Evolutionary conservation across 2,888 invertebrate genomes (phyloP).

Genomic region (Antheraea assamensis): DNA sequence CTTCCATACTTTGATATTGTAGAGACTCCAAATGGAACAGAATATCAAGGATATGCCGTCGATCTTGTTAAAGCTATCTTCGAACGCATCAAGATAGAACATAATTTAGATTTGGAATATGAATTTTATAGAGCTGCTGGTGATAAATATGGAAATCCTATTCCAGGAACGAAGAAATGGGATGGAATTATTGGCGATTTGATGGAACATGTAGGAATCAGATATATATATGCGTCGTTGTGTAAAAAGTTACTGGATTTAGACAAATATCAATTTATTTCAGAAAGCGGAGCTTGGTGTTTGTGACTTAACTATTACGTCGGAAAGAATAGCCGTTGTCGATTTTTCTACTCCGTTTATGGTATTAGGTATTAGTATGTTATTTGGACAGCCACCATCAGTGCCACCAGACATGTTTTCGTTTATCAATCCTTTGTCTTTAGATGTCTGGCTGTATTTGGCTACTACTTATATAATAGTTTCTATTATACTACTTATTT

Average conservation of each 20-base stretch:
- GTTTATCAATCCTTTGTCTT: constrained; percentile 91
- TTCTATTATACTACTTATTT: constrained; percentile 90
- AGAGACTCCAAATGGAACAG: constrained; percentile 49
- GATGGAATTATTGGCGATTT: constrained; percentile 88
- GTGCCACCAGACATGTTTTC: constrained; percentile 92
- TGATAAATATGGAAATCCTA: constrained; percentile 85
- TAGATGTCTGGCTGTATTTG: constrained; percentile 94
- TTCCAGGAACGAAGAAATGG: constrained; percentile 87
- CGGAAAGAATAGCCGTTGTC: constrained; percentile 91
- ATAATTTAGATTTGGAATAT: constrained; percentile 76
- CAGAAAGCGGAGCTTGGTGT: constrained; percentile 96
- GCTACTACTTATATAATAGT: constrained; percentile 92
- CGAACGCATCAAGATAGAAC: constrained; percentile 48
- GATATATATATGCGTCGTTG: background rate
- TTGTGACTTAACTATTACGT: constrained; percentile 97
- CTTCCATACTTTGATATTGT: constrained; percentile 58
- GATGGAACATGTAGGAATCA: constrained; percentile 85
- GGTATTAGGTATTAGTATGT: constrained; percentile 94
- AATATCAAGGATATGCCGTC: constrained; percentile 91
- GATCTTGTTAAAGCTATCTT: constrained; percentile 91
- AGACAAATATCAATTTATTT: constrained; percentile 35
- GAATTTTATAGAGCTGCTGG: constrained; percentile 85
- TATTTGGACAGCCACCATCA: constrained; percentile 89
- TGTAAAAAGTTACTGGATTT: background rate
- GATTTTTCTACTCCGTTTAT: constrained; percentile 98